Evolutionary conservation across 1,140 invertebrate species (phyloP).

Genomic region (Drosophila parabipectinata): DNA sequence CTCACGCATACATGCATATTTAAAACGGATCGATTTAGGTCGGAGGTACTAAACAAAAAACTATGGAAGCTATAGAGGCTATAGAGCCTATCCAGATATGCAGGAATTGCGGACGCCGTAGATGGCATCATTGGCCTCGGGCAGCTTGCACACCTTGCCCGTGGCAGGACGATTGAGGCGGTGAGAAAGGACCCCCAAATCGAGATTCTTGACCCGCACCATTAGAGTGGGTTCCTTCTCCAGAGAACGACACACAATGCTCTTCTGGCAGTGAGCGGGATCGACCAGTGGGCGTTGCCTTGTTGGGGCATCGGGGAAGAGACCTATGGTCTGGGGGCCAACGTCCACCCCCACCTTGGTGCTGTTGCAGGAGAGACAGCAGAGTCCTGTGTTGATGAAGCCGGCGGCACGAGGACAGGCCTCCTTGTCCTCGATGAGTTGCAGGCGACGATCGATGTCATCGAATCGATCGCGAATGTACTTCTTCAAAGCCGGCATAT

Average conservation of each 20-base stretch:
- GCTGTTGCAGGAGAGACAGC: conserved; percentile 64
- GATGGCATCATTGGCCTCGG: conserved; percentile 68
- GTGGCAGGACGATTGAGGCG: conserved; percentile 50
- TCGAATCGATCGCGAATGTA: conserved; percentile 75
- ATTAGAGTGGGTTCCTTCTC: conserved; percentile 67
- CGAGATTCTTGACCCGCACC: conserved; percentile 64
- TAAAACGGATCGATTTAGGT: conserved; percentile 58
- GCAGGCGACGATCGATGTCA: conserved; percentile 50
- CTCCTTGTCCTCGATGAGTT: conserved; percentile 54
- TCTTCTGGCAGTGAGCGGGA: conserved; percentile 38
- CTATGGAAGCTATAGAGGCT: background rate
- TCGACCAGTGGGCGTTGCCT: background rate
- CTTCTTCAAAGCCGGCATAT: conserved; percentile 76
- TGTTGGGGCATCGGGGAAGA: conserved; percentile 45
- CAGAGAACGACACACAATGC: conserved; percentile 34
- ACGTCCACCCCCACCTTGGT: conserved; percentile 56
- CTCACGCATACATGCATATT: conserved; percentile 29
- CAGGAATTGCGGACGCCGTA: conserved; percentile 63
- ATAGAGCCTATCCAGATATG: conserved; percentile 1
- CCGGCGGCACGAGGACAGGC: conserved; percentile 67
- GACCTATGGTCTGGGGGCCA: conserved; percentile 39
- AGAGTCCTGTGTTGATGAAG: conserved; percentile 51
- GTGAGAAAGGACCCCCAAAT: conserved; percentile 49
- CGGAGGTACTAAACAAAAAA: background rate
- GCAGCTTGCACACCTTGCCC: conserved; percentile 65